Evolutionary conservation across 1,140 invertebrate genomes (phyloP), one percentile per base, ranked within the genome.

Genomic region (Caligus rogercresseyi): DNA sequence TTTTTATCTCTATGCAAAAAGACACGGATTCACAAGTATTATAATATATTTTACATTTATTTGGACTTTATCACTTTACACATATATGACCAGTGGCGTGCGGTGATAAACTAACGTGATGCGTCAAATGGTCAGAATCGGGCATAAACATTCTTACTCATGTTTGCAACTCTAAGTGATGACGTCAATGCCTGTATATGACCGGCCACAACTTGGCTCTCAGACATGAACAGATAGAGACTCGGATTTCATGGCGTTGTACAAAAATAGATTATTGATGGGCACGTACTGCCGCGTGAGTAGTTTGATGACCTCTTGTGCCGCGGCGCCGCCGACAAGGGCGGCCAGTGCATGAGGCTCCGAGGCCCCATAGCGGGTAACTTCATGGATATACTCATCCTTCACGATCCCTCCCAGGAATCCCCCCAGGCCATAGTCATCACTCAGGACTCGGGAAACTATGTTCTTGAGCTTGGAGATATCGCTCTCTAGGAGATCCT

Each of bases 251-350:
- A 93, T 87, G 60, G 86, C 90, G 78, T 97, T 93, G 74, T 94
- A 95, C 67, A 98, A 84, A 73, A 93, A 89, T 0, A 88, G 91
- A 74, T 97, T 96, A 73, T 96, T 83, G 43, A 98, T 78, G 13
- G 94, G 93, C 70, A 92, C 86, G 73, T 95, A 98, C 75, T 98
- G 95, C 69, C 82, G 81, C 1, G 95, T 98, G 53, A 97, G 80
- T n/a, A 99, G 76, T 78, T 99, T 99, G 62, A 99, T 96, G 1
- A 83, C 82, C 77, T 98, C 95, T 69, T 98, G 95, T 14, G 93
- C 91, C 43, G 84, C 85, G 71, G 89, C 85, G 1, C 93, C 95
- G 67, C 86, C 89, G 63, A 98, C 78, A 73, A 92, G 92, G 7
- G 93, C 84, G 23, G 93, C 90, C n/a, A 98, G 80, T 25, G 89